Base-by-base conservation (phyloP, 2,113 vertebrate species). In the Pristiophorus japonicus region DNA sequence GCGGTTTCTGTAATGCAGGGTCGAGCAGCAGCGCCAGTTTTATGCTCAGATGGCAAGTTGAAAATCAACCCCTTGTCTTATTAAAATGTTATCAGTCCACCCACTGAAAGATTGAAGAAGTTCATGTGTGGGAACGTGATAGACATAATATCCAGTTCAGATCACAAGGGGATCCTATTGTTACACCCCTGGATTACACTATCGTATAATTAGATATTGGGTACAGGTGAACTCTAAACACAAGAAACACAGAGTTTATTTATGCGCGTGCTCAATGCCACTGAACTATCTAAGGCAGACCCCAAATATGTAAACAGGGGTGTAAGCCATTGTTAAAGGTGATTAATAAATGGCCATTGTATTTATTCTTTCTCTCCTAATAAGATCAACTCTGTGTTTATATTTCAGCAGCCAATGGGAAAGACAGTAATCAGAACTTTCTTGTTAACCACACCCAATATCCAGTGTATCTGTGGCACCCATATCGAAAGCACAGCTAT, bases 401-500 rank as follows among this genome's bases (percentile, higher is more conserved):
- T 51, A 30, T 94, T 73, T n/a, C 51, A 98, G 97, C 96, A 3
- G 95, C 96, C 0, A 96, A 47, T 42, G 97, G 98, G 97, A 98
- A 99, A 96, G 98, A 99, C 73, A 97, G 96, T 0, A 47, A 96
- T 0, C 98, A 98, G 1, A 97, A 97, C 20, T 96, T 98, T 0
- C 92, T 97, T 0, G 97, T 97, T 1, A 97, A 98, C 96, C 98
- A 98, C 0, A 98, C 96, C 34, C 97, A 98, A 45, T 99, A 98
- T 96, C 98, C 98, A 0, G 98, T 99, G 12, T 99, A 98, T 97
- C 97, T 99, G 96, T 98, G 98, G 96, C 98, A 98, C 91, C 98
- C 99, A 0, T 99, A 98, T 96, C 95, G 97, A 96, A 97, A 96
- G 38, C 98, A 99, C 73, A 97, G 96, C 96, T 99, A 97, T 97